phyloP scores from a whole-genome alignment of 2,113 vertebrate species.

The Malurus melanocephalus region DNA sequence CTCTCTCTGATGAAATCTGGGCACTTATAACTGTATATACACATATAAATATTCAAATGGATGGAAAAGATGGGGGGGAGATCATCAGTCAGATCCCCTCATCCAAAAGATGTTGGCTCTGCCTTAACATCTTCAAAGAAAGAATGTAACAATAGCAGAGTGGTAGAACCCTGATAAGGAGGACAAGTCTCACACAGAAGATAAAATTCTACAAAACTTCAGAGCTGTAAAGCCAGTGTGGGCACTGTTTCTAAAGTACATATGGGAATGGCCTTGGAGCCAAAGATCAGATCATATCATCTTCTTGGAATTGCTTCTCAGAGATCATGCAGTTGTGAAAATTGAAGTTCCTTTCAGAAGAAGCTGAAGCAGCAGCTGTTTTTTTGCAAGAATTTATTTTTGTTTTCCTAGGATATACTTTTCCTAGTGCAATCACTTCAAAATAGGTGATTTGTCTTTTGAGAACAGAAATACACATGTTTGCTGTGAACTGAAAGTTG shows the following conservation, averaged over 20 bases:
- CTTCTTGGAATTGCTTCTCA: conserved; percentile 22
- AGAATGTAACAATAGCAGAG: conserved; percentile 49
- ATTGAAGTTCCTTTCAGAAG: neutral
- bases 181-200: neutral
- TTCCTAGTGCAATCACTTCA: neutral
- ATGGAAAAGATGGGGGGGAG: neutral
- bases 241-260: conserved; percentile 47
- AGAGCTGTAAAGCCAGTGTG: conserved; percentile 59
- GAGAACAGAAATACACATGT: neutral
- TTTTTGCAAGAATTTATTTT: neutral
- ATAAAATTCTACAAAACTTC: conserved; percentile 64
- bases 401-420: neutral
- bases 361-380: neutral
- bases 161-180: conserved; percentile 56
- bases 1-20: neutral
- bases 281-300: conserved; percentile 54
- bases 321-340: conserved; percentile 20
- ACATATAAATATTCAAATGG: neutral
- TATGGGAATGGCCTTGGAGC: conserved; percentile 43
- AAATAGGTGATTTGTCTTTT: neutral
- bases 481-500: neutral
- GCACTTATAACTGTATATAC: neutral
- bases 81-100: neutral
- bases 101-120: conserved; percentile 25
- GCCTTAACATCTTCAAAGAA: conserved; percentile 62